Percentiles rank a stretch among this genome's conserved stretches.
These are phyloP conservation scores for Cephalotes varians DNA, from an alignment of 2,888 invertebrate genomes.

Conservation along the genomic window DNA sequence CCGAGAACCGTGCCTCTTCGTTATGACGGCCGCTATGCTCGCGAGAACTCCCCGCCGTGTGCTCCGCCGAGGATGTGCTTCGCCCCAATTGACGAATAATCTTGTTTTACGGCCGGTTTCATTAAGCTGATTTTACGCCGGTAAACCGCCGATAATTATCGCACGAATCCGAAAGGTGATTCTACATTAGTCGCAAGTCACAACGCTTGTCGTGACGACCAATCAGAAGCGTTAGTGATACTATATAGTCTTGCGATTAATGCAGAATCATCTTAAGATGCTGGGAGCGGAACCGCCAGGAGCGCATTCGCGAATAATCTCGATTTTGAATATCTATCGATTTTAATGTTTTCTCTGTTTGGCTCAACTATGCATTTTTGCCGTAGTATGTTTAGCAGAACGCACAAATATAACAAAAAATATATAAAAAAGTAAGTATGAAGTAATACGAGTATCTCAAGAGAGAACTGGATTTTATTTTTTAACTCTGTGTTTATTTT, in stretches of 20 bases:
- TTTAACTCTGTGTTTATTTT: background rate
- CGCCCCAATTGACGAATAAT: slow-evolving; percentile 56
- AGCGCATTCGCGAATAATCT: slow-evolving; percentile 29
- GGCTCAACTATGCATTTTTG: background rate
- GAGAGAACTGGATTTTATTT: background rate
- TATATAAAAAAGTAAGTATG: background rate
- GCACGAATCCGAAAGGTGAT: slow-evolving; percentile 11
- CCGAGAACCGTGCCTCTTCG: background rate
- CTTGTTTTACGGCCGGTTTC: slow-evolving; percentile 31
- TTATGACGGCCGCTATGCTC: background rate
- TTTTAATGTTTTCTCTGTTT: background rate
- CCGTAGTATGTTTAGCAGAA: background rate
- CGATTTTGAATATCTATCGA: background rate
- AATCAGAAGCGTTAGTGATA: no score
- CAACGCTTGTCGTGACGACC: no score
- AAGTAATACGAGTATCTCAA: background rate
- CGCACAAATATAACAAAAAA: background rate
- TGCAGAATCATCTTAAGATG: slow-evolving; percentile 31
- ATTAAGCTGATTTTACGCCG: slow-evolving; percentile 31
- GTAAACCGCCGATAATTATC: slow-evolving; percentile 47
- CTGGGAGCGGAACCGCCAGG: background rate
- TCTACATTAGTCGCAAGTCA: no score
- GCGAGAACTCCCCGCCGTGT: background rate
- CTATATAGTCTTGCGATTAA: no score
- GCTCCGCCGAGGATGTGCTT: background rate